Base-by-base conservation (phyloP, 2,888 invertebrate genomes). In the Eupithecia pulchellata region DNA sequence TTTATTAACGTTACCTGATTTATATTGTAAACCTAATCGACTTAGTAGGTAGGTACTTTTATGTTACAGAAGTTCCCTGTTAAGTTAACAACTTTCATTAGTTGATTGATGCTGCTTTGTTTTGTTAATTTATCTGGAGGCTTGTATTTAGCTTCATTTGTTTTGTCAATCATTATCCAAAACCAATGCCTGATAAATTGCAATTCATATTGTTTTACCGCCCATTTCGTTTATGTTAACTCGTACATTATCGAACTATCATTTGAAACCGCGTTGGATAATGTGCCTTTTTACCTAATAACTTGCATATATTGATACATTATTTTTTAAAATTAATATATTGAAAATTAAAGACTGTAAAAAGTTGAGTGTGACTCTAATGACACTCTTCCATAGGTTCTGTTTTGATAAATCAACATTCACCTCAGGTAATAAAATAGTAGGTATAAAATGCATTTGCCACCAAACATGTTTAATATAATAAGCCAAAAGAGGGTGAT, bases 221-320 rank as follows among this genome's bases (percentile, higher is more conserved):
- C 88, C 84, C 86, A 87, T 88, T 90, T 90, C 86, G 90, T 87
- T 90, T 86, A 86, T 86, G 82, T 81, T 77, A 80, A 82, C 82
- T 84, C 85, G 81, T 74, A 17, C 84, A 85, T 81, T 86, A 81
- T 79, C 62, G 73, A 78, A 79, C 83, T 85, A 82, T 85, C 84
- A 84, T 85, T 83, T 80, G 80, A 80, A 79, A 57, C 52, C 17
- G 29, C 29, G 5, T 57, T 57, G 20, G 6, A 29, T 57, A 20
- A 29, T 29, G 20, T 17, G 17, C 52, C 4, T 13, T 52, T 47
- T 52, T 25, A 52, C 25, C 9, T 25, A 52, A 25, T 52, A 25
- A 52, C 52, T 13, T 11, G 11, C 25, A 25, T 20, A 47, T 25
- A 52, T 52, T 25, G 13, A 25, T 13, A 13, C 11, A 13, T 20